Evolutionary conservation across 2,797 vertebrate species (phyloP).

Genomic region (Phoxinus dragarum): DNA sequence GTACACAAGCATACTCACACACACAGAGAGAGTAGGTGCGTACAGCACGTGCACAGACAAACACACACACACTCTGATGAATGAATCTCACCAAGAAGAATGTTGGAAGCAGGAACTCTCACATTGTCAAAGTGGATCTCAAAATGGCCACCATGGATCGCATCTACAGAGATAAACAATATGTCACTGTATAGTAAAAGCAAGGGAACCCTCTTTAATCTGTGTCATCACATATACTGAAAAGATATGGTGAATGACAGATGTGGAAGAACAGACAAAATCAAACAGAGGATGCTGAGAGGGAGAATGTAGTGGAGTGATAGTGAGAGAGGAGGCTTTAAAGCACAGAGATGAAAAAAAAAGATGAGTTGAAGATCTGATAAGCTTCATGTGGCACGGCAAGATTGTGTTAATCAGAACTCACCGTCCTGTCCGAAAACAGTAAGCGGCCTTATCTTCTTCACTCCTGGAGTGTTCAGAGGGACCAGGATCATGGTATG

Average conservation of each 20-base stretch:
- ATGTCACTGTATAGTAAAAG: constrained; percentile 1
- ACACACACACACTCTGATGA: not conserved
- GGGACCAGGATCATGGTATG: constrained; percentile 95
- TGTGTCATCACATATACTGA: not conserved
- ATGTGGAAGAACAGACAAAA: not conserved
- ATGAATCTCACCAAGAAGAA: constrained; percentile 86
- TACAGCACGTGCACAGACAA: not conserved
- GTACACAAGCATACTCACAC: not conserved
- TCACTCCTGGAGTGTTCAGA: constrained; percentile 84
- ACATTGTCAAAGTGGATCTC: constrained; percentile 91
- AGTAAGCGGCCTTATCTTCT: constrained; percentile 84
- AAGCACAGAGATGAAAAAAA: not conserved
- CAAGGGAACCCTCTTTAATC: not conserved
- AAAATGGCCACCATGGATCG: constrained; percentile 93
- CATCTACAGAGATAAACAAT: constrained; percentile 74
- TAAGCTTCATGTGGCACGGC: constrained; percentile 6
- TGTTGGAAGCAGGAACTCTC: constrained; percentile 83
- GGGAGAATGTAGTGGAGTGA: not conserved
- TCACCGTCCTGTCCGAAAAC: constrained; percentile 92
- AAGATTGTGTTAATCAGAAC: constrained; percentile 37
- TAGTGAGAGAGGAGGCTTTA: not conserved
- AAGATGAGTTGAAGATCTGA: constrained; percentile 5
- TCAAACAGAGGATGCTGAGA: constrained; percentile 3
- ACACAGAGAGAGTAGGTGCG: not conserved
- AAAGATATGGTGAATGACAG: not conserved